A percentile compares a stretch with the other conserved stretches of the same genome.
Conservation (phyloP, 2,797 vertebrate species). For the Apogon talboti region DNA sequence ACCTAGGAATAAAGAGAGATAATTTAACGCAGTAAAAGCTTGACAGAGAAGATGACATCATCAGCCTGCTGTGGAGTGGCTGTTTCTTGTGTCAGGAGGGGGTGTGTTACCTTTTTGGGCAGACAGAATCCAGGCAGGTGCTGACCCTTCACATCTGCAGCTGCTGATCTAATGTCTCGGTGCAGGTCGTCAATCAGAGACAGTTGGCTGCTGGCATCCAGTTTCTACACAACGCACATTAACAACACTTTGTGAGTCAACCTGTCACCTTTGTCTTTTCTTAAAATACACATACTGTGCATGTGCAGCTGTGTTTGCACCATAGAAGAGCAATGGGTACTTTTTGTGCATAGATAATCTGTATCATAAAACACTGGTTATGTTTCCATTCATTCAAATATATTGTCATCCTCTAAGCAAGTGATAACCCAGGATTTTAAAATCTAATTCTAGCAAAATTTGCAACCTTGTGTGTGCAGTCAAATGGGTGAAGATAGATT, state of each 20-base stretch:
- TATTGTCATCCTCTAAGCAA: no score
- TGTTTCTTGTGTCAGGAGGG: neutral
- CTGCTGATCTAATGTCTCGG: slow-evolving; percentile 90
- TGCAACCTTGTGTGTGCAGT: no score
- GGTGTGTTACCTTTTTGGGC: slow-evolving; percentile 91
- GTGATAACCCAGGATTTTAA: no score
- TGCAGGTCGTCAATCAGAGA: slow-evolving; percentile 96
- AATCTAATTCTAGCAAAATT: no score
- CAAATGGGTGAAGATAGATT: no score
- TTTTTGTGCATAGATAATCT: no score
- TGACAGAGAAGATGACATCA: neutral
- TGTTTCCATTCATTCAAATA: no score
- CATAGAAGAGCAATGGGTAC: neutral
- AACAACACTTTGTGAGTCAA: neutral
- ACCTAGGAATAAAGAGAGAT: neutral
- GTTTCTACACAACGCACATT: slow-evolving; percentile 83
- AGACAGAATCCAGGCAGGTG: slow-evolving; percentile 97
- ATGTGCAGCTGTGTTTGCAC: neutral
- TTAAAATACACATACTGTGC: neutral
- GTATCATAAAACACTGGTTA: no score
- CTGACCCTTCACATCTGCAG: slow-evolving; percentile 91
- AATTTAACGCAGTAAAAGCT: neutral
- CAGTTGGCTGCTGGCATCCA: slow-evolving; percentile 96
- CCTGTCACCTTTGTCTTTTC: neutral
- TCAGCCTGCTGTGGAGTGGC: neutral